Conservation (phyloP, 1,140 invertebrate genomes). For the Goniozus legneri region DNA sequence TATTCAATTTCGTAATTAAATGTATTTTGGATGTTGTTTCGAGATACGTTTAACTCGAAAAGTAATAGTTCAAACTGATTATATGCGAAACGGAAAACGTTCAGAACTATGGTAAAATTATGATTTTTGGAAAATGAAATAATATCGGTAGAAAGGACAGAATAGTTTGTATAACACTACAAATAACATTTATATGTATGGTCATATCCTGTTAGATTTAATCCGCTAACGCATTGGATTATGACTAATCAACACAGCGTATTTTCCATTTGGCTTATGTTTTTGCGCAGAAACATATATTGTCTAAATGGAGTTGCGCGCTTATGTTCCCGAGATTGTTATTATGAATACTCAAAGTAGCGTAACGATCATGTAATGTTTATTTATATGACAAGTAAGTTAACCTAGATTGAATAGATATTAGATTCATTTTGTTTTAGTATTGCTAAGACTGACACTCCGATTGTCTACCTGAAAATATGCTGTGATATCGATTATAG, state of each 20-base stretch:
- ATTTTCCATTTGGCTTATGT: constrained; percentile 29
- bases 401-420: too few relatives aligned
- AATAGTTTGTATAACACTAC: neutral
- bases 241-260: constrained; percentile 23
- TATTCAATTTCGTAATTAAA: too few relatives aligned
- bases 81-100: too few relatives aligned
- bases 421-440: too few relatives aligned
- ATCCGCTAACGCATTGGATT: constrained; percentile 36
- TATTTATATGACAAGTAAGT: too few relatives aligned
- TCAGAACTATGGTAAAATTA: too few relatives aligned
- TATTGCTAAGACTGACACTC: constrained; percentile 40
- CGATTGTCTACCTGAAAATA: constrained; percentile 46
- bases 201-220: constrained; percentile 41
- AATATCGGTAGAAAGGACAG: constrained; percentile 1
- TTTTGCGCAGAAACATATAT: constrained; percentile 27
- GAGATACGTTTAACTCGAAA: too few relatives aligned
- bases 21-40: too few relatives aligned
- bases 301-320: constrained; percentile 22
- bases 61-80: too few relatives aligned
- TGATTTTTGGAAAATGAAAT: constrained; percentile 5
- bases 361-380: too few relatives aligned
- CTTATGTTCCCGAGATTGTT: constrained; percentile 6
- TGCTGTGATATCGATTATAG: constrained; percentile 48
- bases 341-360: too few relatives aligned
- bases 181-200: constrained; percentile 2